Percentiles rank a stretch among this genome's conserved stretches.
Conservation (phyloP, 2,113 vertebrate genomes). For the Ptilonorhynchus violaceus region DNA sequence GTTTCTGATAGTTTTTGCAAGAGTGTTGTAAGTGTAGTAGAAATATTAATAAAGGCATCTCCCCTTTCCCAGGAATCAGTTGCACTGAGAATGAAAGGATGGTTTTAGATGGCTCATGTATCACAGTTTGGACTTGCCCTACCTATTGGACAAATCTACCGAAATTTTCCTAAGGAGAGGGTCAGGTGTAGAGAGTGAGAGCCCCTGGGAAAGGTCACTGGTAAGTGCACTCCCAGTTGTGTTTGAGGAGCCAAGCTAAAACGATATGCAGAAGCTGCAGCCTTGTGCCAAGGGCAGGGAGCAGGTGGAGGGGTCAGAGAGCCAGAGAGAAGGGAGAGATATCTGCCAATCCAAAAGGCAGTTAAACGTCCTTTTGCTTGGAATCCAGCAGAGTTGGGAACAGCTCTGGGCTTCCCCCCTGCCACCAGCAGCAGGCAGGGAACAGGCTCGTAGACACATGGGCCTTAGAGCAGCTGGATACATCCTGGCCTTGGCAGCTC, state of each 20-base stretch:
- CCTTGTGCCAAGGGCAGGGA: neutral
- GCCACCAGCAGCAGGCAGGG: neutral
- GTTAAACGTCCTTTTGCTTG: neutral
- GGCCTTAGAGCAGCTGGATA: neutral
- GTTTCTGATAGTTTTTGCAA: neutral
- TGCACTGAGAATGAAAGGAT: neutral
- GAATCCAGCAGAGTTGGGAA: neutral
- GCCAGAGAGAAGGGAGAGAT: neutral
- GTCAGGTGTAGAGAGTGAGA: neutral
- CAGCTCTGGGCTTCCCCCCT: neutral
- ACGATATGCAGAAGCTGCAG: neutral
- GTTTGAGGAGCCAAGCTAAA: neutral
- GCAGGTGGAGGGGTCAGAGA: neutral
- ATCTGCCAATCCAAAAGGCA: neutral
- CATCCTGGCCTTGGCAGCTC: neutral
- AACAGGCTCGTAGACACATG: rapidly evolving
- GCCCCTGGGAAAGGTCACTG: neutral
- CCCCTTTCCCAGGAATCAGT: rapidly evolving
- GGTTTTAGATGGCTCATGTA: neutral
- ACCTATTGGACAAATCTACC: neutral
- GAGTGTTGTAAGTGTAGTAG: neutral
- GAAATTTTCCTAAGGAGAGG: neutral
- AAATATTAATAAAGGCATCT: neutral
- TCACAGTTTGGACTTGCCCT: neutral
- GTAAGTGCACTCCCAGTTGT: neutral